Evolutionary conservation across 2,797 vertebrate genomes (phyloP).

Genomic region (Lepilemur septentrionalis): DNA sequence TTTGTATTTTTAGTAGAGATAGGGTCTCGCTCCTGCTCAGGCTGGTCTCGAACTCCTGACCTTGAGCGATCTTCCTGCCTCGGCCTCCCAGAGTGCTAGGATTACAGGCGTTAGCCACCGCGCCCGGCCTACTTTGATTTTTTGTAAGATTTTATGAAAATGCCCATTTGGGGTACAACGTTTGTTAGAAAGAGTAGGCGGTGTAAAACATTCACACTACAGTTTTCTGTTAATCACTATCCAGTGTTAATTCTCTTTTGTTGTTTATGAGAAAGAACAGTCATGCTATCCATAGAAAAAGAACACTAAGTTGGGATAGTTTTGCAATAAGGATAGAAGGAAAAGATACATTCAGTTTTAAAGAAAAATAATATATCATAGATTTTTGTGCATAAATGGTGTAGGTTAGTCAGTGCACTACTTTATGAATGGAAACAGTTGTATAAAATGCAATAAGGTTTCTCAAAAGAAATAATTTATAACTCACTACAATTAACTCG

Average conservation of each 20-base stretch:
- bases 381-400: slow-evolving; percentile 27
- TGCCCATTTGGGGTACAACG: neutral
- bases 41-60: too few species aligned
- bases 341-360: slow-evolving; percentile 5
- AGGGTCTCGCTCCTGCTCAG: too few species aligned
- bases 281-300: neutral
- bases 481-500: neutral
- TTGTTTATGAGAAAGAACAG: neutral
- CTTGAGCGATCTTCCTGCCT: too few species aligned
- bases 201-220: neutral
- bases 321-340: neutral
- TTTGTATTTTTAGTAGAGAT: too few species aligned
- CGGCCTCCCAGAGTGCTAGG: too few species aligned
- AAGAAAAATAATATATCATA: neutral
- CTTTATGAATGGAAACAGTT: neutral
- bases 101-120: too few species aligned
- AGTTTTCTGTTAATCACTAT: slow-evolving; percentile 9
- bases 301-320: neutral
- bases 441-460: neutral
- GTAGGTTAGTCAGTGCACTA: neutral
- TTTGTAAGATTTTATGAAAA: slow-evolving; percentile 1
- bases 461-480: slow-evolving; percentile 18
- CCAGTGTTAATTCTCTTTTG: neutral
- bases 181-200: slow-evolving; percentile 10
- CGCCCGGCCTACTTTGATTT: neutral